phyloP scores from a whole-genome alignment of 2,888 invertebrate genomes.

The Stenodera caucasica region DNA sequence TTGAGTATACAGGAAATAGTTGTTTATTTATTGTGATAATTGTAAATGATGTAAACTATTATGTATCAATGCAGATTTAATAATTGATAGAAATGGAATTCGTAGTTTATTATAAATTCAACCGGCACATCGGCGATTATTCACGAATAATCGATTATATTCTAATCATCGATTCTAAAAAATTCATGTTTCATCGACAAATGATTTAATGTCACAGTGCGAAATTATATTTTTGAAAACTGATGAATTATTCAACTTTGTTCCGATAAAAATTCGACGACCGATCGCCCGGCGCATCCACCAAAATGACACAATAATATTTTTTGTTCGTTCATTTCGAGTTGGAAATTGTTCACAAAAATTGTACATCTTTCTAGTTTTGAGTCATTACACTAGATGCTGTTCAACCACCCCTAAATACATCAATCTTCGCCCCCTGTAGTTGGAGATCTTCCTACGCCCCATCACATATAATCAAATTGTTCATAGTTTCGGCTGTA shows the following conservation, averaged over 20 bases:
- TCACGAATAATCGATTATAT: conserved; percentile 1
- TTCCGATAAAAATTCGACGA: too few relatives aligned
- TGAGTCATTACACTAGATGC: too few relatives aligned
- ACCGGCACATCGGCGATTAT: neutral
- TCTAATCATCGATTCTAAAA: neutral
- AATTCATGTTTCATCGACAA: neutral
- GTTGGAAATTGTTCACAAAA: too few relatives aligned
- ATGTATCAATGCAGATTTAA: neutral
- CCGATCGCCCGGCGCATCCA: conserved; percentile 1
- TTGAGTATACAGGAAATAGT: too few relatives aligned
- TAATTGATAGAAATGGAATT: neutral
- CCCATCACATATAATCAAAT: neutral
- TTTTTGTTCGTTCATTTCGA: too few relatives aligned
- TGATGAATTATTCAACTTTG: too few relatives aligned
- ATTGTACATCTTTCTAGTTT: too few relatives aligned
- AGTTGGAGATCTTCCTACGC: neutral
- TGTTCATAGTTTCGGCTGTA: neutral
- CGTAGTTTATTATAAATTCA: neutral
- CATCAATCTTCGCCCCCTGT: neutral
- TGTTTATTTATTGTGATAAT: neutral
- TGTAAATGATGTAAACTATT: neutral
- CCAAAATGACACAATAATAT: neutral
- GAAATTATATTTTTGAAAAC: too few relatives aligned
- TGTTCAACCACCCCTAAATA: neutral
- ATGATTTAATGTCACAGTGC: too few relatives aligned